Conservation (phyloP, 1,140 invertebrate genomes). For the Orussus abietinus region DNA sequence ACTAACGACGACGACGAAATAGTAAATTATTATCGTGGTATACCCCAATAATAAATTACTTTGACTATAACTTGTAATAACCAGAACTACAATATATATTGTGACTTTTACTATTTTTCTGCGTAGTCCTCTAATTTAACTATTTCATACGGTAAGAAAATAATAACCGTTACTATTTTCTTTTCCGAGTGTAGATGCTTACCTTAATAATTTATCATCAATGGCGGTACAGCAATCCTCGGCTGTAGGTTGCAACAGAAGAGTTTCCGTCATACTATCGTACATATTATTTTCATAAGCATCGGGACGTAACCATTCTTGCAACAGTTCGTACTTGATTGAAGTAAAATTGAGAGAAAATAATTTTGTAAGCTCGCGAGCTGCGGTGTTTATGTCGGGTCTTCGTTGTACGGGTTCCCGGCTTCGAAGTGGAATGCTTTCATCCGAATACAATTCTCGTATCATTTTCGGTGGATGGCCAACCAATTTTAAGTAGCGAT, state of each 20-base stretch:
- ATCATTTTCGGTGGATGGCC: slow-evolving; percentile 37
- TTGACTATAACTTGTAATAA: too few species aligned
- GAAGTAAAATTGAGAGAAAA: slow-evolving; percentile 36
- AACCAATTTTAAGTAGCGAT: slow-evolving; percentile 40
- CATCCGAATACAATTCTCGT: slow-evolving; percentile 42
- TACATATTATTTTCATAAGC: slow-evolving; percentile 21
- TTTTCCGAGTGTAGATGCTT: too few species aligned
- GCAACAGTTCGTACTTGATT: slow-evolving; percentile 37
- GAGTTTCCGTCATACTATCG: slow-evolving; percentile 32
- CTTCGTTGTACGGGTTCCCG: slow-evolving; percentile 22
- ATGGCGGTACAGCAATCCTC: slow-evolving; percentile 13
- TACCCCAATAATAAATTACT: too few species aligned
- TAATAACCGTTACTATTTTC: too few species aligned
- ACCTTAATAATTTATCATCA: slow-evolving; percentile 41
- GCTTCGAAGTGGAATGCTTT: slow-evolving; percentile 40
- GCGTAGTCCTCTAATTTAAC: too few species aligned
- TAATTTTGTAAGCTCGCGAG: slow-evolving; percentile 30
- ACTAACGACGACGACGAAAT: too few species aligned
- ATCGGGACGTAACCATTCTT: slow-evolving; percentile 43
- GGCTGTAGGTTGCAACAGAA: slow-evolving; percentile 11
- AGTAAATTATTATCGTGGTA: too few species aligned
- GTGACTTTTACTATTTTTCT: too few species aligned
- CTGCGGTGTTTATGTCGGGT: slow-evolving; percentile 48
- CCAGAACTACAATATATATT: too few species aligned
- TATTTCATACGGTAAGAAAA: too few species aligned